These are phyloP conservation scores for Empis stercorea DNA, from an alignment of 2,888 invertebrate species.

Conservation along the genomic window DNA sequence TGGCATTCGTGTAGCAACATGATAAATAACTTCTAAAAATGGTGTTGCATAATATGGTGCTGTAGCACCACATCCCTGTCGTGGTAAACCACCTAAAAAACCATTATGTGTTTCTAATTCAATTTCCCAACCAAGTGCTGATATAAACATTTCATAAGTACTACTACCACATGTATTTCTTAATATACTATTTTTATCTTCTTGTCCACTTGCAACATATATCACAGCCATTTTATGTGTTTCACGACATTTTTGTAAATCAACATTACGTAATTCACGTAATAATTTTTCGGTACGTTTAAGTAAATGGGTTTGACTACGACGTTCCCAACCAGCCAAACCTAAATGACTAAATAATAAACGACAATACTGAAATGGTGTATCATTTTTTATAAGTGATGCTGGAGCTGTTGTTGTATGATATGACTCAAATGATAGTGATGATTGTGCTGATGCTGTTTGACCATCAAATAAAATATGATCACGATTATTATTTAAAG, in stretches of 20 bases:
- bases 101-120: constrained; percentile 91
- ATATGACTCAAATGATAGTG: constrained; percentile 37
- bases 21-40: constrained; percentile 85
- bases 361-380: constrained; percentile 73
- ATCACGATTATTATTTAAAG: constrained; percentile 1
- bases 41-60: constrained; percentile 93
- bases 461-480: constrained; percentile 11
- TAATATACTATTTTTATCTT: constrained; percentile 84
- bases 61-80: constrained; percentile 79
- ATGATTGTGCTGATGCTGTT: background rate
- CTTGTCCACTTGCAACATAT: constrained; percentile 95
- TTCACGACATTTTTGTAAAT: constrained; percentile 80
- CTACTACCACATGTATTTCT: constrained; percentile 82
- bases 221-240: constrained; percentile 96
- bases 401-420: constrained; percentile 34
- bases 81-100: constrained; percentile 84
- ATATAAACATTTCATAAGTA: constrained; percentile 76
- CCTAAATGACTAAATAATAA: constrained; percentile 86
- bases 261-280: constrained; percentile 83
- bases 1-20: constrained; percentile 95
- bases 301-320: constrained; percentile 71
- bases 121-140: constrained; percentile 56
- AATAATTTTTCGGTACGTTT: constrained; percentile 79
- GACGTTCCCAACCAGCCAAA: constrained; percentile 76
- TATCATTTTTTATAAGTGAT: constrained; percentile 40